Percentiles rank a stretch among this genome's conserved stretches.
phyloP scores from a whole-genome alignment of 2,888 invertebrate genomes.

The Caenorhabditis japonica region DNA sequence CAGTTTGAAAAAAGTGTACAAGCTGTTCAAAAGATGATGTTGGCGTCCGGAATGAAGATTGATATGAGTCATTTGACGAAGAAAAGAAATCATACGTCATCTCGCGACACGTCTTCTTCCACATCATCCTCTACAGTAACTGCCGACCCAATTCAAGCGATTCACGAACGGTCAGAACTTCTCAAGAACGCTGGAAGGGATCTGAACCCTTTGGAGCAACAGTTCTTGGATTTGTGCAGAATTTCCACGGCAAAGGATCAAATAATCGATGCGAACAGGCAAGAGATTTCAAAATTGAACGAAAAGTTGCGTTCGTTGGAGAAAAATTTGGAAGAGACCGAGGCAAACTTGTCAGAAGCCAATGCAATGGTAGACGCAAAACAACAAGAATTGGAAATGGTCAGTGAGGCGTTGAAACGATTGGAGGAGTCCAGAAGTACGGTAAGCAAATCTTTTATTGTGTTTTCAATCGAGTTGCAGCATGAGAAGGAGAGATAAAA shows the following conservation, averaged over 20 bases:
- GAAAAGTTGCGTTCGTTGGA: slow-evolving; percentile 39
- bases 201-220: slow-evolving; percentile 67
- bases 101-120: slow-evolving; percentile 37
- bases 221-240: slow-evolving; percentile 71
- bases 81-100: slow-evolving; percentile 31
- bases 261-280: slow-evolving; percentile 69
- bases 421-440: slow-evolving; percentile 57
- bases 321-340: slow-evolving; percentile 33
- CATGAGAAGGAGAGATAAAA: too few relatives aligned
- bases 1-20: slow-evolving; percentile 71
- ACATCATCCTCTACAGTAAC: slow-evolving; percentile 25
- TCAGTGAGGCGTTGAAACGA: slow-evolving; percentile 57
- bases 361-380: slow-evolving; percentile 43
- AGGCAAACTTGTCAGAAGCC: slow-evolving; percentile 33
- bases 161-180: slow-evolving; percentile 38
- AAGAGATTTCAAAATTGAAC: slow-evolving; percentile 61
- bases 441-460: slow-evolving; percentile 40
- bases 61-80: slow-evolving; percentile 40
- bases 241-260: slow-evolving; percentile 72
- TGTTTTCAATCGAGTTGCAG: too few relatives aligned
- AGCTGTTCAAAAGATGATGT: slow-evolving; percentile 70
- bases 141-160: slow-evolving; percentile 42
- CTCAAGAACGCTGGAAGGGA: slow-evolving; percentile 31
- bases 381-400: slow-evolving; percentile 62
- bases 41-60: slow-evolving; percentile 53